Conservation (phyloP, 2,797 vertebrate genomes). For the Tragelaphus oryx region DNA sequence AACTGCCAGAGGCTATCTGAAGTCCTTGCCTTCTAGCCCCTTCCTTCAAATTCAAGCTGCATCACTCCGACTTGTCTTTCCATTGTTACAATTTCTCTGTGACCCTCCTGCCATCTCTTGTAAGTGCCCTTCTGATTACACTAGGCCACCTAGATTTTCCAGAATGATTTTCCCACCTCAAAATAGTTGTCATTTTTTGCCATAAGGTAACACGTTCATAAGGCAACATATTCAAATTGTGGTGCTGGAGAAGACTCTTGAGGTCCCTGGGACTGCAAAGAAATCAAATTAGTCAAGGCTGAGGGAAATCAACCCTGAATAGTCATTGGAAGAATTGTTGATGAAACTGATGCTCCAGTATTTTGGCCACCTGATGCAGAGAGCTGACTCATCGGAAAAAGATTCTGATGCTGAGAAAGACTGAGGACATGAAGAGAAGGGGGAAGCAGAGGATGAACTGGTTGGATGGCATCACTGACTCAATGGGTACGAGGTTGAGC, state of each 20-base stretch:
- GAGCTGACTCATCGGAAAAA: fast-evolving
- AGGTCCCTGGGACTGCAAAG: background rate
- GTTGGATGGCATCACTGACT: no score
- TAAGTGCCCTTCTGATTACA: background rate
- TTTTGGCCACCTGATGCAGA: background rate
- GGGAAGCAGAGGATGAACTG: no score
- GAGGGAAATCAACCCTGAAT: background rate
- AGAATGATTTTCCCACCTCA: background rate
- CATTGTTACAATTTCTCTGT: background rate
- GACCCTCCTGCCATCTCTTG: background rate
- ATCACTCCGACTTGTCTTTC: background rate
- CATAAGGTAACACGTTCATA: background rate
- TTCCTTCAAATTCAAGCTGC: background rate
- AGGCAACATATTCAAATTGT: background rate
- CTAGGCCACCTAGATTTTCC: background rate
- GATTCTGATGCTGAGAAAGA: background rate
- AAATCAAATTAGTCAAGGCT: background rate
- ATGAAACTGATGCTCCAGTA: background rate
- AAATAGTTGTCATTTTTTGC: background rate
- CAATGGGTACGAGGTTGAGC: no score
- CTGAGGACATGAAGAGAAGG: no score
- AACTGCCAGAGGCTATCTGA: background rate
- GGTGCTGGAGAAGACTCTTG: background rate
- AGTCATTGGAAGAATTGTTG: background rate
- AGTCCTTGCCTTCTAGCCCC: background rate